Evolutionary conservation across 2,797 vertebrate genomes (phyloP).

Genomic region (Nannoperca australis): DNA sequence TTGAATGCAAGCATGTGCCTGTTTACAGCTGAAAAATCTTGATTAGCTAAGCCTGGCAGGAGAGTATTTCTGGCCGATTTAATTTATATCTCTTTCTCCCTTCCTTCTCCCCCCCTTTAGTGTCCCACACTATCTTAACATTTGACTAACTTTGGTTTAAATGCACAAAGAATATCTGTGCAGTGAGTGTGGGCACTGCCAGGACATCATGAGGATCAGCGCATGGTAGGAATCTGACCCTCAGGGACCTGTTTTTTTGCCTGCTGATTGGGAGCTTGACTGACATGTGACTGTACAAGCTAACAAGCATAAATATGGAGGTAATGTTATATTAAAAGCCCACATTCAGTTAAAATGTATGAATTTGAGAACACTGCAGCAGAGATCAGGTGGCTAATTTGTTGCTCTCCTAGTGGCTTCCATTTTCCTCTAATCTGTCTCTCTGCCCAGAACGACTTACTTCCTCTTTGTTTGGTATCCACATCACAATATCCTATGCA

Average conservation of each 20-base stretch:
- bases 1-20: constrained; percentile 28
- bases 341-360: constrained; percentile 5
- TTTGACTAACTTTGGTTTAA: constrained; percentile 43
- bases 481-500: not conserved
- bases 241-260: constrained; percentile 24
- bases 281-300: constrained; percentile 41
- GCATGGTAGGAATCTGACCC: constrained; percentile 58
- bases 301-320: not conserved
- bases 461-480: not conserved
- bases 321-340: constrained; percentile 18
- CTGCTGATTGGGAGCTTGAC: constrained; percentile 34
- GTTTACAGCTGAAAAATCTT: constrained; percentile 30
- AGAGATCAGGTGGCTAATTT: not conserved
- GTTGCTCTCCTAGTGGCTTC: not conserved
- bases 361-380: not conserved
- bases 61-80: constrained; percentile 7
- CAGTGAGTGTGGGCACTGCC: not conserved
- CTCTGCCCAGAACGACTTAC: not conserved
- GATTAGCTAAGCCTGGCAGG: constrained; percentile 25
- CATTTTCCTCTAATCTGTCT: constrained; percentile 18
- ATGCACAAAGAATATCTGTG: constrained; percentile 68
- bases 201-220: constrained; percentile 66
- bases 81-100: not conserved
- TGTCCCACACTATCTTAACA: constrained; percentile 7
- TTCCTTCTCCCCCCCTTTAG: not conserved